Conservation (phyloP, 2,113 vertebrate genomes). For the Erinaceus europaeus region DNA sequence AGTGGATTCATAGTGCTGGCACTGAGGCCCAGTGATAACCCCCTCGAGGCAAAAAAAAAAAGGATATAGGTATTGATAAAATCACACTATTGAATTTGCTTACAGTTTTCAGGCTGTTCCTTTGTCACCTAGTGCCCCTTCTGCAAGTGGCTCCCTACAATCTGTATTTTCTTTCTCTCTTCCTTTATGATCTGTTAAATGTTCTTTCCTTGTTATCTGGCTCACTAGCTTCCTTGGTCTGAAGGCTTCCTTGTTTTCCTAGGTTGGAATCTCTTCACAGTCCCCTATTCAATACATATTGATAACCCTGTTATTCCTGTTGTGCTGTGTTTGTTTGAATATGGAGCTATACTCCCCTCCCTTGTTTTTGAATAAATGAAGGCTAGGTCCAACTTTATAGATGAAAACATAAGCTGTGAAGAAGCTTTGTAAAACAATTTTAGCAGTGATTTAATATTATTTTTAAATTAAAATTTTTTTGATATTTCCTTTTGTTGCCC, state of each 20-base stretch:
- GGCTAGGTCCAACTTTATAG: neutral
- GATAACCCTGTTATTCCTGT: neutral
- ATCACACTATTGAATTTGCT: neutral
- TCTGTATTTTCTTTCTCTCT: neutral
- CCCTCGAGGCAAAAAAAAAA: too few relatives aligned
- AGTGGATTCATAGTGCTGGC: too few relatives aligned
- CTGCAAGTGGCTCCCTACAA: too few relatives aligned
- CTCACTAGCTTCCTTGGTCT: neutral
- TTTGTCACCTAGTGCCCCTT: neutral
- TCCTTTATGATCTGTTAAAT: neutral
- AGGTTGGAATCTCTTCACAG: neutral
- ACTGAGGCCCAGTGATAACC: too few relatives aligned
- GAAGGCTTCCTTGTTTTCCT: neutral
- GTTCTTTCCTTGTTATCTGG: neutral
- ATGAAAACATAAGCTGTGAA: neutral
- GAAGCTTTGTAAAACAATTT: neutral
- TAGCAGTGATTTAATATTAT: too few relatives aligned
- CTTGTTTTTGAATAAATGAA: neutral
- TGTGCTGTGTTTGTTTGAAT: neutral
- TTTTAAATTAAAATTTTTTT: too few relatives aligned
- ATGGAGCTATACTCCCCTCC: neutral
- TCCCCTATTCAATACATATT: neutral
- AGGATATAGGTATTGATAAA: too few relatives aligned
- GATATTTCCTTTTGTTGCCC: too few relatives aligned
- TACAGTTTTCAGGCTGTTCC: neutral